Evolutionary conservation across 2,888 invertebrate genomes (phyloP).

Genomic region (Nomada ruficornis): DNA sequence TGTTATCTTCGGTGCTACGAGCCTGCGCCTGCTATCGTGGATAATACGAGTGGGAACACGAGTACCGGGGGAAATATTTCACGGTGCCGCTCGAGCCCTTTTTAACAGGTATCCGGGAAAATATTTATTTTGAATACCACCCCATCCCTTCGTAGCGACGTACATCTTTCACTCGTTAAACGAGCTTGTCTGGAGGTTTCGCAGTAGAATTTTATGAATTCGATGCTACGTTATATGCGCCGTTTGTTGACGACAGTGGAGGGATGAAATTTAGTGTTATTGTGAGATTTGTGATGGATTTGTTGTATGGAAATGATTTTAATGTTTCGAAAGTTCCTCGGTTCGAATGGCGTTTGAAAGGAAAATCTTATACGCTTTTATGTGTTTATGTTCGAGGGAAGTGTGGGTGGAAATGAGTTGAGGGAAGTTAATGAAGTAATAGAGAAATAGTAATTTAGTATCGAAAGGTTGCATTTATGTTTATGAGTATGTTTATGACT

Average conservation of each 20-base stretch:
- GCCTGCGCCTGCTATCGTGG: constrained; percentile 5
- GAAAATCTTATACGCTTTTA: too few species aligned
- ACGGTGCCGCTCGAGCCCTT: background rate
- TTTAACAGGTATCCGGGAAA: constrained; percentile 3
- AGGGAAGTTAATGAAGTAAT: too few species aligned
- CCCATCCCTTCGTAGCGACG: background rate
- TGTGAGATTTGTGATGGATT: background rate
- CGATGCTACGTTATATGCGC: background rate
- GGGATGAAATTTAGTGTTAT: background rate
- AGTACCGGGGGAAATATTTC: constrained; percentile 11
- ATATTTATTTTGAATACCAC: constrained; percentile 5
- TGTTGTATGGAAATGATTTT: background rate
- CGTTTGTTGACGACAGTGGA: background rate
- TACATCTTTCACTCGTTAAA: background rate
- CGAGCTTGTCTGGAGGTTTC: background rate
- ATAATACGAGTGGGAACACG: constrained; percentile 11
- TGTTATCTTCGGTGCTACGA: constrained; percentile 43
- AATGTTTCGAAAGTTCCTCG: background rate
- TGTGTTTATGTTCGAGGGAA: too few species aligned
- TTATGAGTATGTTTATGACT: too few species aligned
- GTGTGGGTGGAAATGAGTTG: too few species aligned
- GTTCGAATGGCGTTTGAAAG: too few species aligned
- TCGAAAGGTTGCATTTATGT: too few species aligned
- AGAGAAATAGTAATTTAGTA: too few species aligned
- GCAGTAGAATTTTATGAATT: background rate